phyloP scores from a whole-genome alignment of 2,797 vertebrate species.

The Epinephelus malabaricus region DNA sequence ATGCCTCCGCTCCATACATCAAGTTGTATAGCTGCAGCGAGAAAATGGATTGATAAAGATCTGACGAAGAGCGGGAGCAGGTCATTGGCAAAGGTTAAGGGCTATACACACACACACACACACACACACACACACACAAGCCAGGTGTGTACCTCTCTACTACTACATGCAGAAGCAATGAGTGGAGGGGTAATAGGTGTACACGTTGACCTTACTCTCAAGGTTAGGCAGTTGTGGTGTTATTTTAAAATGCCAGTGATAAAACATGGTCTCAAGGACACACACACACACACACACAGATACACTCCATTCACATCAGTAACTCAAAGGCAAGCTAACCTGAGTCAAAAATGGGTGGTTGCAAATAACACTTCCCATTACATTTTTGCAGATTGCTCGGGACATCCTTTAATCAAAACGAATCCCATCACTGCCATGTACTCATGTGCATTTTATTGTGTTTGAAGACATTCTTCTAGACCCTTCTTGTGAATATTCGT shows the following conservation, averaged over 20 bases:
- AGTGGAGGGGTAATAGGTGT: constrained; percentile 31
- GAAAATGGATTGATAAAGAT: constrained; percentile 57
- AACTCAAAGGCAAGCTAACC: constrained; percentile 16
- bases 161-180: constrained; percentile 39
- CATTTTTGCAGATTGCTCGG: too few species aligned
- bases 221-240: constrained; percentile 58
- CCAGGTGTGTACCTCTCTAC: constrained; percentile 1
- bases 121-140: background rate
- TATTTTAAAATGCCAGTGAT: constrained; percentile 67
- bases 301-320: constrained; percentile 18
- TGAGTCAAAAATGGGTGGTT: background rate
- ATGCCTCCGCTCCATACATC: constrained; percentile 16
- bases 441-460: background rate
- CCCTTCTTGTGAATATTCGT: constrained; percentile 18
- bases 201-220: constrained; percentile 45
- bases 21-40: background rate
- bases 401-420: too few species aligned
- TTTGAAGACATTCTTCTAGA: background rate
- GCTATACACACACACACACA: constrained; percentile 6
- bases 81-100: constrained; percentile 56
- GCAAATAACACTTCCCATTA: background rate
- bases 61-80: constrained; percentile 17
- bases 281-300: constrained; percentile 6
- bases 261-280: constrained; percentile 55
- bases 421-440: background rate